These are phyloP conservation scores for Trichechus manatus DNA, from an alignment of 2,113 vertebrate genomes.

Conservation along the genomic window DNA sequence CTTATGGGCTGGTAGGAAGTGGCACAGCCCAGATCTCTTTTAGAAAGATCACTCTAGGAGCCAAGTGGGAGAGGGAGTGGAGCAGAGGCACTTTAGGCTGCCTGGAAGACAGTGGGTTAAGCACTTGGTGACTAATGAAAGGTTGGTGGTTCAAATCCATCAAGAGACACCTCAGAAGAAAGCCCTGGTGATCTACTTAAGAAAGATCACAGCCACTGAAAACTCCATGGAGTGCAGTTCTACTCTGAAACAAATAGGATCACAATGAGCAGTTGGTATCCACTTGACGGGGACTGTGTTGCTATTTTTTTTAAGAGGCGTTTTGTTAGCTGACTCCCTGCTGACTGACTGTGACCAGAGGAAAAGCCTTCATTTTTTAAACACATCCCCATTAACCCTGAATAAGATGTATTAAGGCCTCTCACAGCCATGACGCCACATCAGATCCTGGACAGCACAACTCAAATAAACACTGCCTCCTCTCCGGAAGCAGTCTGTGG, in stretches of 20 bases:
- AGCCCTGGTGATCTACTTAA: not conserved
- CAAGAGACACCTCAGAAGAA: not conserved
- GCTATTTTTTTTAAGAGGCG: not conserved
- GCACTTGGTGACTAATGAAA: not conserved
- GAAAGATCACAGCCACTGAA: not conserved
- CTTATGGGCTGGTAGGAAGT: too few relatives aligned
- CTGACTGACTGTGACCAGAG: slow-evolving; percentile 5
- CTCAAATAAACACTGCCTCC: slow-evolving; percentile 19
- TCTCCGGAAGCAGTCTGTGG: not conserved
- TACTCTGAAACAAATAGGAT: not conserved
- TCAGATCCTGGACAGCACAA: slow-evolving; percentile 1
- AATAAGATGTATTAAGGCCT: slow-evolving; percentile 2
- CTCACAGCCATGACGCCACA: not conserved
- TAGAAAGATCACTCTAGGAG: not conserved
- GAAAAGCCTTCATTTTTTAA: not conserved
- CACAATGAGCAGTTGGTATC: not conserved
- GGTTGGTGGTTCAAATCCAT: not conserved
- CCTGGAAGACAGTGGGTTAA: not conserved
- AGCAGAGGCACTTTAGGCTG: not conserved
- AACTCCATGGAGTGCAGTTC: not conserved
- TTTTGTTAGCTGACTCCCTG: not conserved
- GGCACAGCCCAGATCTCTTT: not conserved
- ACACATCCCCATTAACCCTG: not conserved
- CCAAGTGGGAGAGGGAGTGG: not conserved
- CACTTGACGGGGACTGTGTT: not conserved